Evolutionary conservation across 2,113 vertebrate species (phyloP).

Genomic region (Notiomystis cincta): DNA sequence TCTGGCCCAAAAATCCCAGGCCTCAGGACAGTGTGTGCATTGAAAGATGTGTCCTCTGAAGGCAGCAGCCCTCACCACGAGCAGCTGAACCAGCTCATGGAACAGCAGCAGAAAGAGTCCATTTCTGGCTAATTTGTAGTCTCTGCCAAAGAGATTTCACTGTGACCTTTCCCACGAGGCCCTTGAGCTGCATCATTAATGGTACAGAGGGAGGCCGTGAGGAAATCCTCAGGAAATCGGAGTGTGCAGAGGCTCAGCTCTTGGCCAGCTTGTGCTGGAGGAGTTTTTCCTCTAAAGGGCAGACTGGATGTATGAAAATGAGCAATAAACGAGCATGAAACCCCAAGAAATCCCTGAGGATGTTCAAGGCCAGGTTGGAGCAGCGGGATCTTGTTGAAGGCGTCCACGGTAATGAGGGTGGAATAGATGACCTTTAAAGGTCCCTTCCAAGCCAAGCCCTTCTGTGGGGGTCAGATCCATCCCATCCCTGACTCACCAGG

Average conservation of each 20-base stretch:
- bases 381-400: not conserved
- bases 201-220: not conserved
- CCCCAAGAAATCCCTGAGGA: not conserved
- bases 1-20: not conserved
- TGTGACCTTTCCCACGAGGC: not conserved
- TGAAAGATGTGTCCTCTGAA: accelerated
- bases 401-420: too few species aligned
- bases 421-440: not conserved
- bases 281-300: not conserved
- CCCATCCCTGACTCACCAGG: not conserved
- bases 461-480: not conserved
- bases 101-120: not conserved
- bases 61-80: not conserved
- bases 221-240: not conserved
- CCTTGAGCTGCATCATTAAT: not conserved
- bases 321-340: not conserved
- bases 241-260: not conserved
- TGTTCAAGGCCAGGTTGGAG: not conserved
- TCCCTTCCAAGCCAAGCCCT: not conserved
- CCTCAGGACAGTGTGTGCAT: not conserved
- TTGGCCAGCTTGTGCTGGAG: not conserved
- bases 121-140: not conserved
- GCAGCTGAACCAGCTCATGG: not conserved
- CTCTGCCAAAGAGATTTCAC: not conserved
- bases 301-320: not conserved